These are phyloP conservation scores for Phenganax subtilis DNA, from an alignment of 92 coral and sea anemone genomes.

Conservation along the genomic window DNA sequence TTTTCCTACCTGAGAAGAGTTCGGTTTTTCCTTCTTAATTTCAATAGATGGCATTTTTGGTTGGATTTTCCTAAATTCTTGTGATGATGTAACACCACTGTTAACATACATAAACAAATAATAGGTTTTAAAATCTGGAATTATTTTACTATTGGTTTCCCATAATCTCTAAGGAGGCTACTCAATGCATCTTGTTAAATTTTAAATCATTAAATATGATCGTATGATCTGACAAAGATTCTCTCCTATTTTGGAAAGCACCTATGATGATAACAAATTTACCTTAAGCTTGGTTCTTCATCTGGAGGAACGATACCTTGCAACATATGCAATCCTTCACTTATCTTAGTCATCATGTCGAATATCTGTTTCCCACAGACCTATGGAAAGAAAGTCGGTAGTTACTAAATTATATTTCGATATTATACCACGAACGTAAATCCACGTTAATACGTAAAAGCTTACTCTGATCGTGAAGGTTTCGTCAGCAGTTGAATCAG, in stretches of 20 bases:
- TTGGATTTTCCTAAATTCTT: slow-evolving; percentile 19
- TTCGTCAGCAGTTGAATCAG: slow-evolving; percentile 65
- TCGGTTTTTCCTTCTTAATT: slow-evolving; percentile 11
- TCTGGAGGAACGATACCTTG: slow-evolving; percentile 43
- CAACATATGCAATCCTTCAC: slow-evolving; percentile 53
- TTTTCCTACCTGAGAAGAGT: slow-evolving; percentile 7
- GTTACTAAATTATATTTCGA: too few relatives aligned
- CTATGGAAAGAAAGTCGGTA: slow-evolving; percentile 35
- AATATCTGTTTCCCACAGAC: slow-evolving; percentile 77
- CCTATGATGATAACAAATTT: not conserved
- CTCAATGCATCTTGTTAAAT: not conserved
- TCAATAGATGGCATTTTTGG: not conserved
- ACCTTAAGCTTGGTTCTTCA: slow-evolving; percentile 21
- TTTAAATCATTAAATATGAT: not conserved
- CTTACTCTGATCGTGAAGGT: slow-evolving; percentile 62
- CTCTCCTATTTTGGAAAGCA: too few relatives aligned
- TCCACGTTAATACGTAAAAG: not conserved
- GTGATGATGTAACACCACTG: slow-evolving; percentile 2
- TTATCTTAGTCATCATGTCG: slow-evolving; percentile 72
- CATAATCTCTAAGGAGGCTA: too few relatives aligned
- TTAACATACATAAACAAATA: slow-evolving; percentile 21
- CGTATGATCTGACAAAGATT: too few relatives aligned
- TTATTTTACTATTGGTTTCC: not conserved
- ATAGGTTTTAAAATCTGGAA: not conserved
- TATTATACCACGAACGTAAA: not conserved